Conservation (phyloP, 2,888 invertebrate genomes). For the Cephus rjabovi region DNA sequence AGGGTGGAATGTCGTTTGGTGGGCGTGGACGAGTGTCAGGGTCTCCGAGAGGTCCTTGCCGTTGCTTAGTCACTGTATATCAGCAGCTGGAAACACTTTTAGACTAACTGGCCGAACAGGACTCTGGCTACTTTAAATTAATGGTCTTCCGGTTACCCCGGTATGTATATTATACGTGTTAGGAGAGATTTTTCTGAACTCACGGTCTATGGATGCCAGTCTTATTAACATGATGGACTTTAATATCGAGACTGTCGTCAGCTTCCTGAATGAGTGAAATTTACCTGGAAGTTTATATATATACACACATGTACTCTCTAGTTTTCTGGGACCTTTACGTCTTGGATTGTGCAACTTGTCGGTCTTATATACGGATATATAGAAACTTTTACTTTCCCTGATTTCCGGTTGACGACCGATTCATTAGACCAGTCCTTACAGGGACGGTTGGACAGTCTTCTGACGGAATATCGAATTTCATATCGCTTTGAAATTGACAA, state of each 20-base stretch:
- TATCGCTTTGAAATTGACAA: no score
- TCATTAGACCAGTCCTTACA: not conserved
- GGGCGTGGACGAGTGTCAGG: constrained; percentile 6
- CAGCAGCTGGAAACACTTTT: not conserved
- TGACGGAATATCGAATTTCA: no score
- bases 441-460: no score
- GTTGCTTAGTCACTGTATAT: not conserved
- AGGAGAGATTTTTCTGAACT: not conserved
- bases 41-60: constrained; percentile 5
- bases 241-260: not conserved
- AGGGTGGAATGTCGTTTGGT: not conserved
- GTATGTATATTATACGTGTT: not conserved
- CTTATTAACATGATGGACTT: not conserved
- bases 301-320: not conserved
- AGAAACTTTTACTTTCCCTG: not conserved
- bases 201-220: not conserved
- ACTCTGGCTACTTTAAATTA: not conserved
- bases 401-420: not conserved
- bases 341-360: not conserved
- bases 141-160: not conserved
- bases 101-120: not conserved
- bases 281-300: not conserved
- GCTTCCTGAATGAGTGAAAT: not conserved
- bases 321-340: not conserved
- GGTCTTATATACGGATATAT: not conserved